Base-by-base conservation (phyloP, 2,888 invertebrate species). In the Hydroisotoma schaefferi region DNA sequence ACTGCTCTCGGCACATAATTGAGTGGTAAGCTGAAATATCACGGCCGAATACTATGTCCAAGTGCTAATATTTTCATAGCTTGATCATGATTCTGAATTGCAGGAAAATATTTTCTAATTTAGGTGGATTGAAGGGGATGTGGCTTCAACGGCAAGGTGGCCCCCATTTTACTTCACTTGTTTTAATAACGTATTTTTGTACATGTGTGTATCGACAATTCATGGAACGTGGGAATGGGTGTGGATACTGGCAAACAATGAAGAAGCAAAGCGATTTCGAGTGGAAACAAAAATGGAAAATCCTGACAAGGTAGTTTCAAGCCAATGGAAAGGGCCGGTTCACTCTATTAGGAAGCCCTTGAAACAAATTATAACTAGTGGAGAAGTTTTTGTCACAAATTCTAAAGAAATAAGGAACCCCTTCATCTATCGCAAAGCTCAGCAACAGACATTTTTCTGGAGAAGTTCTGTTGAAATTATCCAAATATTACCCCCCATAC, bases 221-320 rank as follows among this genome's bases (percentile, higher is more conserved):
- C 66, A 66, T 22, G 66, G 66, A 20, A 58, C 58, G 55, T 66
- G 66, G 66, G 66, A 61, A 43, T 66, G 63, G 63, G 65, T 54
- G 26, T 49, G 49, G 46, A 46, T 65, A 47, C 48, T 65, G 8
- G 66, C 54, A 15, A 65, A 55, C 38, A 59, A 65, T 46, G 65
- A 65, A 47, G 65, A 63, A 48, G 65, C 62, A 5, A 57, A 57
- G 44, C 44, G 62, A 8, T 59, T 59, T 55, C 37, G 40, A 20
- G 22, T 59, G 0, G 60, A 54, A 25, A 26, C 53, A 1, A 33
- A 48, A 15, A 49, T 63, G 2, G 53, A 58, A 51, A 63, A 66
- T 53, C 44, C 51, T 27, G 63, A 63, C 12, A 55, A 53, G 46
- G 47, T 48, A n/a, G 38, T 28, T 22, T 6, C 56, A 28, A 15